phyloP scores from a whole-genome alignment of 2,797 vertebrate genomes.

The Zenarchopterus dispar region DNA sequence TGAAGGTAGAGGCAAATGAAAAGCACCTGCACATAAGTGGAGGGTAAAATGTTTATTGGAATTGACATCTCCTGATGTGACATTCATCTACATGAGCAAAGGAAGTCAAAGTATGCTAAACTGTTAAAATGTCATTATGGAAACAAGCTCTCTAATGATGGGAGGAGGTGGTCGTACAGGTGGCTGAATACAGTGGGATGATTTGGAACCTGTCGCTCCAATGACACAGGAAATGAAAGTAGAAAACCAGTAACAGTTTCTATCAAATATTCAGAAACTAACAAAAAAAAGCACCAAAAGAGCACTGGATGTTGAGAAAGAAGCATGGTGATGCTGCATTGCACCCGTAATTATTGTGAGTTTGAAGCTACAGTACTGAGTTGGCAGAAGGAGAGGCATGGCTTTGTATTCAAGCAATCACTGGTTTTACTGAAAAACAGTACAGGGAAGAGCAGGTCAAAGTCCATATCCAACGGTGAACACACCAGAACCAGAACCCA shows the following conservation, averaged over 20 bases:
- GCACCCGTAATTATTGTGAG: slow-evolving; percentile 68
- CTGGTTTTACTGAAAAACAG: slow-evolving; percentile 34
- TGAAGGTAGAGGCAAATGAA: not conserved
- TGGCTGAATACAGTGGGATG: slow-evolving; percentile 32
- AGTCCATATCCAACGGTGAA: slow-evolving; percentile 24
- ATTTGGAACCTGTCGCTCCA: slow-evolving; percentile 32
- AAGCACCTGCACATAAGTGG: slow-evolving; percentile 5
- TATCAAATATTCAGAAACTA: slow-evolving; percentile 64
- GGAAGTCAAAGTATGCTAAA: slow-evolving; percentile 78
- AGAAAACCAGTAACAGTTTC: slow-evolving; percentile 58
- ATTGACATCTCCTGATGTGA: slow-evolving; percentile 77
- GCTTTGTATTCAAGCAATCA: slow-evolving; percentile 71
- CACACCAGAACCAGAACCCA: slow-evolving; percentile 17
- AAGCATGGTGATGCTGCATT: slow-evolving; percentile 49
- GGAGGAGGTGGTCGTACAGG: slow-evolving; percentile 54
- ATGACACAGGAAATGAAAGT: slow-evolving; percentile 54
- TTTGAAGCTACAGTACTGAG: slow-evolving; percentile 74
- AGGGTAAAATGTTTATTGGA: slow-evolving; percentile 83
- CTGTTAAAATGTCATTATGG: slow-evolving; percentile 70
- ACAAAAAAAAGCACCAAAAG: slow-evolving; percentile 57
- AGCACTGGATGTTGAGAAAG: slow-evolving; percentile 54
- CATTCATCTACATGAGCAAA: slow-evolving; percentile 81
- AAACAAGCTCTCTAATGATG: slow-evolving; percentile 70
- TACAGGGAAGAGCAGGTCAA: slow-evolving; percentile 17
- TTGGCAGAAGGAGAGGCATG: slow-evolving; percentile 74